Evolutionary conservation across 2,888 invertebrate genomes (phyloP).

Genomic region (Dexiosoma caninum): DNA sequence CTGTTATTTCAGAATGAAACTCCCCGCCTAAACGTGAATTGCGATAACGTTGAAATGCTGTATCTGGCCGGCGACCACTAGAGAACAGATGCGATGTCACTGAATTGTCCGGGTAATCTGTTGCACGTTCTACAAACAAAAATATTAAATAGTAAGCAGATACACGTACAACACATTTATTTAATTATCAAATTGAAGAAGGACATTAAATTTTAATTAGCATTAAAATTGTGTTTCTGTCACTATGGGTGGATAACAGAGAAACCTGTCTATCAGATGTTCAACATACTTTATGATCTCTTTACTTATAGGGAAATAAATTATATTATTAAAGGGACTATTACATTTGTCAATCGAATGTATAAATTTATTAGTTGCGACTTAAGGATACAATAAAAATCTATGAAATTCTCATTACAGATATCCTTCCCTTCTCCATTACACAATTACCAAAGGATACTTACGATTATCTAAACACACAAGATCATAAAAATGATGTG

Average conservation of each 20-base stretch:
- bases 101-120: slow-evolving; percentile 92
- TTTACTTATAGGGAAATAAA: neutral
- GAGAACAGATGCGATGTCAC: slow-evolving; percentile 91
- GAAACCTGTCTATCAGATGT: neutral
- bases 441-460: slow-evolving; percentile 71
- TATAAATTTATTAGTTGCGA: neutral
- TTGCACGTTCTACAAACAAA: slow-evolving; percentile 85
- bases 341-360: neutral
- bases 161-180: neutral
- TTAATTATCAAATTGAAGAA: neutral
- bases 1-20: slow-evolving; percentile 93
- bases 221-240: slow-evolving; percentile 10
- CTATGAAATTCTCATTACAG: neutral
- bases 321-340: no score
- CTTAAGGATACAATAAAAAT: neutral
- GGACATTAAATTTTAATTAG: slow-evolving; percentile 26
- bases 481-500: slow-evolving; percentile 92
- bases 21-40: slow-evolving; percentile 92
- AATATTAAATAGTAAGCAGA: neutral
- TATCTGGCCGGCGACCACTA: slow-evolving; percentile 89
- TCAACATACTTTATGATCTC: neutral
- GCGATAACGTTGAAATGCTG: slow-evolving; percentile 89
- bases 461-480: slow-evolving; percentile 94
- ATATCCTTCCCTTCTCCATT: neutral
- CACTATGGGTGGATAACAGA: neutral